phyloP scores from a whole-genome alignment of 2,888 invertebrate genomes.

The Agrochola lota region DNA sequence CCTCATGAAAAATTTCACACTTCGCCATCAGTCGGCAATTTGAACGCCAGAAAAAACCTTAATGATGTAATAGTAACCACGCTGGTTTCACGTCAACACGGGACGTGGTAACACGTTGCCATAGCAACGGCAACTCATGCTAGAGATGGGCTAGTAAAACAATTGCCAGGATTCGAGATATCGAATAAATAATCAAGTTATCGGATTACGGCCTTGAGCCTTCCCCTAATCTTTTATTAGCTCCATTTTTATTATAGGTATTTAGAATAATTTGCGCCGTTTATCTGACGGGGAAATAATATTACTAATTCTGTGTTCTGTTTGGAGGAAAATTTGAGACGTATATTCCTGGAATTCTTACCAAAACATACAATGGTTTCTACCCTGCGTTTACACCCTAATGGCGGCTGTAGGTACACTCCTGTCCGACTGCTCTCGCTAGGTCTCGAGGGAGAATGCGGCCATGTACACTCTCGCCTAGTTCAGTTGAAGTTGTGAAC shows the following conservation, averaged over 20 bases:
- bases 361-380: background rate
- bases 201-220: slow-evolving; percentile 37
- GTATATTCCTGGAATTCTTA: background rate
- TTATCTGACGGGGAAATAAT: slow-evolving; percentile 14
- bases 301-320: slow-evolving; percentile 15
- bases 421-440: too few relatives aligned
- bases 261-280: slow-evolving; percentile 37
- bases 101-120: slow-evolving; percentile 47
- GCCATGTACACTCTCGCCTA: too few relatives aligned
- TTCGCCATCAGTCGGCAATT: background rate
- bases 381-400: background rate
- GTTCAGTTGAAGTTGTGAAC: too few relatives aligned
- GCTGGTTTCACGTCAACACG: slow-evolving; percentile 21
- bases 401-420: too few relatives aligned
- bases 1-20: background rate
- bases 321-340: background rate
- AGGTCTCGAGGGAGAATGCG: too few relatives aligned
- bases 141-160: slow-evolving; percentile 46
- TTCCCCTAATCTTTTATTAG: slow-evolving; percentile 44
- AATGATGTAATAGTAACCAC: slow-evolving; percentile 26
- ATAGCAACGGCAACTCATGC: slow-evolving; percentile 42
- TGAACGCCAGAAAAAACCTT: slow-evolving; percentile 11
- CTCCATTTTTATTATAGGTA: slow-evolving; percentile 38
- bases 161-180: slow-evolving; percentile 37
- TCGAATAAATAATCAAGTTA: slow-evolving; percentile 41